Percentiles rank a stretch among this genome's conserved stretches.
Conservation (phyloP, 1,140 invertebrate species). For the Xylocopa sonorina region DNA sequence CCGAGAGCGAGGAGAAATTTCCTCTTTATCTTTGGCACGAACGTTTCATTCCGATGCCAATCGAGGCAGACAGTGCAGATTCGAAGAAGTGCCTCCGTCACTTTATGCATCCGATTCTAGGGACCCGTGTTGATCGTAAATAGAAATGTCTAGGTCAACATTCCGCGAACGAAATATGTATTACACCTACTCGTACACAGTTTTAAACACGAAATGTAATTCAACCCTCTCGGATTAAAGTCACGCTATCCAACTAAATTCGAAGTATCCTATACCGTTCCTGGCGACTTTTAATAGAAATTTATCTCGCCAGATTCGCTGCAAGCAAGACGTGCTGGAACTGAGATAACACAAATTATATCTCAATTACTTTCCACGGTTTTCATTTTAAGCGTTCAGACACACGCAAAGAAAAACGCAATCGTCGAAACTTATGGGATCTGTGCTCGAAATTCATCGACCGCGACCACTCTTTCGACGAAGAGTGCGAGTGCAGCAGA, state of each 20-base stretch:
- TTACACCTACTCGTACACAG: background rate
- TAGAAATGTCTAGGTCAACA: slow-evolving; percentile 68
- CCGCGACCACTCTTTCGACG: no score
- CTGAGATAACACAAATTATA: no score
- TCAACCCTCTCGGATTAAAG: background rate
- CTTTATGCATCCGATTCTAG: slow-evolving; percentile 41
- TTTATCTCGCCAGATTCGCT: no score
- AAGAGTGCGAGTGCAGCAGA: no score
- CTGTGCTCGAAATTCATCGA: no score
- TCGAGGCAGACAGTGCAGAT: slow-evolving; percentile 56
- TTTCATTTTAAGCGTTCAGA: no score
- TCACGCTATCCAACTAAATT: background rate
- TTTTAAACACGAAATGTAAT: background rate
- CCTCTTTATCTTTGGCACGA: slow-evolving; percentile 30
- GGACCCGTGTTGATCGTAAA: slow-evolving; percentile 13
- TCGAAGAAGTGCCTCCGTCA: slow-evolving; percentile 57
- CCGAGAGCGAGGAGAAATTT: slow-evolving; percentile 23
- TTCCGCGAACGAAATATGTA: slow-evolving; percentile 6
- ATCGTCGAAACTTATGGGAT: no score
- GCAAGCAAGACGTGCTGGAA: no score
- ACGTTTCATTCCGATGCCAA: slow-evolving; percentile 63
- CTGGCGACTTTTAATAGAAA: background rate
- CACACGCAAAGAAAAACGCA: no score
- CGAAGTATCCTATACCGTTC: background rate
- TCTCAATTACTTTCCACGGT: background rate